These are phyloP conservation scores for Synergus japonicus DNA, from an alignment of 2,888 invertebrate species.

Conservation along the genomic window DNA sequence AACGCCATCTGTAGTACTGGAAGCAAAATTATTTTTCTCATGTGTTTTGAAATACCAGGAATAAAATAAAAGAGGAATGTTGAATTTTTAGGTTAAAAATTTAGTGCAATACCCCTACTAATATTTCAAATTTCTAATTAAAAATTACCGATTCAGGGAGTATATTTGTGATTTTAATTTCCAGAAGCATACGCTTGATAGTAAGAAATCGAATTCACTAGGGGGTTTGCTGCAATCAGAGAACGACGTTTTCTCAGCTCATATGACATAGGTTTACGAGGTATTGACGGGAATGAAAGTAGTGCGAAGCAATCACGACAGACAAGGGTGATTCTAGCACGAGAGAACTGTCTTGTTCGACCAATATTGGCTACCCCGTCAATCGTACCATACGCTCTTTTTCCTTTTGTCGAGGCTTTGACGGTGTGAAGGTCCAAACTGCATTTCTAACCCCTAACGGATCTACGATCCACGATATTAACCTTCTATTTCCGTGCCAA, in stretches of 20 bases:
- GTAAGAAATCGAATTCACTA: neutral
- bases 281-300: too few relatives aligned
- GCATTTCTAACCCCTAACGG: neutral
- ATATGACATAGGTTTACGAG: neutral
- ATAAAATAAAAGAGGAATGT: too few relatives aligned
- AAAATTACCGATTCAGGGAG: too few relatives aligned
- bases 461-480: neutral
- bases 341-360: constrained; percentile 7
- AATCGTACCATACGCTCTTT: neutral
- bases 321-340: constrained; percentile 2
- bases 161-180: neutral
- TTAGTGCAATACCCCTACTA: too few relatives aligned
- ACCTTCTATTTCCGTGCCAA: neutral
- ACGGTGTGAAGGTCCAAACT: neutral
- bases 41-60: too few relatives aligned
- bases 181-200: neutral
- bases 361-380: constrained; percentile 3
- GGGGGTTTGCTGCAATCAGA: neutral
- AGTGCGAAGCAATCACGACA: neutral
- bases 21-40: too few relatives aligned
- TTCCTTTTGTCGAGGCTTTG: neutral
- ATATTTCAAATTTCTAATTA: too few relatives aligned
- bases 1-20: too few relatives aligned
- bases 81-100: too few relatives aligned
- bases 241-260: neutral